Base-by-base conservation (phyloP, 30 jellyfish, hydroid and myxozoan species). In the Aurelia aurita region DNA sequence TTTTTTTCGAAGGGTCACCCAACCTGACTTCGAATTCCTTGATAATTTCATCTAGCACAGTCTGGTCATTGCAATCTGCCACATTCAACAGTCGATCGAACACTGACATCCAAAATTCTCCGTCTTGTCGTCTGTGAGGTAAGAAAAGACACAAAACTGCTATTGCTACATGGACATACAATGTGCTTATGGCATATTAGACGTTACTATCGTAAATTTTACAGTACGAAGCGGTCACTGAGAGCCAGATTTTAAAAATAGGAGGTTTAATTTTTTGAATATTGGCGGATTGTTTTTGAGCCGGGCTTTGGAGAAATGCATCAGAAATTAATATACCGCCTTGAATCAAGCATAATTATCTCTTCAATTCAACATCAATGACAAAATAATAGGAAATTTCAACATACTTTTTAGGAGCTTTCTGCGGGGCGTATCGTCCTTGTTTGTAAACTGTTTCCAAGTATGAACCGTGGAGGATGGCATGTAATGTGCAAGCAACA, bases 401-500 rank as follows among this genome's bases (percentile, higher is more conserved):
- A n/a, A n/a, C 69, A n/a, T 20, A 58, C 69, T 5, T 58, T 58
- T 58, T 23, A 0, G 69, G 28, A 6, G 15, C 2, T 39, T 39
- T 39, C 51, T 39, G 51, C 22, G 79, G 69, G 45, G n/a, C 65
- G 90, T 79, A 26, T 28, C 34, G 20, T n/a, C 80, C 90, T 23
- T 67, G 29, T 3, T 10, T 22, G 32, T 7, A 21, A 2, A 61
- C 18, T 35, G 64, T 29, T 35, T 91, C 85, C 91, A 91, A 28
- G 77, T 85, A 79, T 14, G 87, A 53, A 21, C 93, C 94, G 63
- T 39, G 74, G 23, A 85, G 49, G 8, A 81, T 66, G 31, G 78
- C 92, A 39, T 85, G 96, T 22, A 91, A 35, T 35, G 98, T 84
- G 21, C 85, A 67, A 15, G 98, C 98, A 72, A 84, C 92, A 34